Percentiles rank a stretch among this genome's conserved stretches.
Evolutionary conservation across 2,797 vertebrate species (phyloP).

Genomic region (Galago senegalensis): DNA sequence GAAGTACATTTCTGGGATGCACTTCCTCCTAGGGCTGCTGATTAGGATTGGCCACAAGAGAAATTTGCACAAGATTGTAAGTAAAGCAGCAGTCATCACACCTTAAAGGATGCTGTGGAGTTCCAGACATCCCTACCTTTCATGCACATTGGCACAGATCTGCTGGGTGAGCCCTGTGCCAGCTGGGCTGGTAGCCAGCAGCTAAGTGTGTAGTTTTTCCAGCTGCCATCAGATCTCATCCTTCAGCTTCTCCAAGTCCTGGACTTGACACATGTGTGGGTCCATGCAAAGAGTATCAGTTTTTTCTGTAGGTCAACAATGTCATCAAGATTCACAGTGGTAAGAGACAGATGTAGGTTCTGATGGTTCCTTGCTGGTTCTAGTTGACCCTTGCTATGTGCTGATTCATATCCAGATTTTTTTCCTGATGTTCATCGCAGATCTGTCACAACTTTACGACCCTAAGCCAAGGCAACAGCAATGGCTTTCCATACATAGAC

Average conservation of each 20-base stretch:
- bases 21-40: neutral
- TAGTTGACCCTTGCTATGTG: neutral
- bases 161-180: neutral
- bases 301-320: neutral
- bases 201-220: neutral
- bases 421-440: neutral
- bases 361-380: neutral
- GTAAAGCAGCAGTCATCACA: neutral
- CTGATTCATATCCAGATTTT: neutral
- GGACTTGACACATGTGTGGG: rapidly evolving
- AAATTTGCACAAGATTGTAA: neutral
- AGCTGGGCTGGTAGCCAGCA: neutral
- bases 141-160: neutral
- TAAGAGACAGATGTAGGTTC: neutral
- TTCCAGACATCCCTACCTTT: neutral
- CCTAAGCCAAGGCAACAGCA: neutral
- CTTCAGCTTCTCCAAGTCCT: neutral
- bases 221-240: neutral
- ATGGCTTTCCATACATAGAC: neutral
- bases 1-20: neutral
- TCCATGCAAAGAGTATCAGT: neutral
- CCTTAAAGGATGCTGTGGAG: neutral
- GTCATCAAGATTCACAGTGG: neutral
- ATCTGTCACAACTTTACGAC: neutral
- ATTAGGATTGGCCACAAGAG: neutral